These are phyloP conservation scores for Amblyteles armatorius DNA, from an alignment of 2,888 invertebrate genomes.

Conservation along the genomic window DNA sequence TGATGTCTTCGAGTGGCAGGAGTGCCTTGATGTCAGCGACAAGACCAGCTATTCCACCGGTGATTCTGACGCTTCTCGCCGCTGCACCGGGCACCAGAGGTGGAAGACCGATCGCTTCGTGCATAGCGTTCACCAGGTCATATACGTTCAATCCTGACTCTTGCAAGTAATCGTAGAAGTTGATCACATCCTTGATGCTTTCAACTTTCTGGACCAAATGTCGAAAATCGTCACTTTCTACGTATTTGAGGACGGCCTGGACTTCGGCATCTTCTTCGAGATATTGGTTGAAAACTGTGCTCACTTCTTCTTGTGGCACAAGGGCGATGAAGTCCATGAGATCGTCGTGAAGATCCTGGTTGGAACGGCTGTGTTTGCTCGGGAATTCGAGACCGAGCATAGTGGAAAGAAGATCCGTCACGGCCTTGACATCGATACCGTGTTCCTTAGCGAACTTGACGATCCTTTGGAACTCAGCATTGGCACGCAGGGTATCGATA, in stretches of 20 bases:
- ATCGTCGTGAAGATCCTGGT: constrained; percentile 51
- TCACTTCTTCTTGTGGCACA: constrained; percentile 43
- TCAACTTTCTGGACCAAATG: constrained; percentile 57
- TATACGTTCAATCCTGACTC: constrained; percentile 66
- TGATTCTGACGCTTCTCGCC: constrained; percentile 10
- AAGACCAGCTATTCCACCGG: constrained; percentile 66
- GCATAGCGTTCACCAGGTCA: constrained; percentile 56
- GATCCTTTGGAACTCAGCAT: constrained; percentile 63
- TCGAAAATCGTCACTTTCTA: constrained; percentile 68
- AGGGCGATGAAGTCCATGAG: constrained; percentile 62
- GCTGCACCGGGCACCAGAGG: constrained; percentile 18
- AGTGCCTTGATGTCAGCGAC: constrained; percentile 72
- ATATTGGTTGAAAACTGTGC: constrained; percentile 47
- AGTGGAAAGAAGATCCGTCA: constrained; percentile 55
- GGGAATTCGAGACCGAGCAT: constrained; percentile 67
- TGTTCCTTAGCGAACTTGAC: constrained; percentile 51
- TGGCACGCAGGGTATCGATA: constrained; percentile 64
- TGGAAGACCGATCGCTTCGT: constrained; percentile 58
- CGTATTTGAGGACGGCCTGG: constrained; percentile 66
- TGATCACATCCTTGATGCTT: constrained; percentile 64
- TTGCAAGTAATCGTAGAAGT: constrained; percentile 63
- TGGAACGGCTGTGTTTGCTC: not conserved
- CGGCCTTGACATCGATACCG: constrained; percentile 56
- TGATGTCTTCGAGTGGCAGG: constrained; percentile 76
- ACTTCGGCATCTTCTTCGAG: constrained; percentile 58